phyloP scores from a whole-genome alignment of 2,797 vertebrate species.

The Mormyrus proboscirostris region DNA sequence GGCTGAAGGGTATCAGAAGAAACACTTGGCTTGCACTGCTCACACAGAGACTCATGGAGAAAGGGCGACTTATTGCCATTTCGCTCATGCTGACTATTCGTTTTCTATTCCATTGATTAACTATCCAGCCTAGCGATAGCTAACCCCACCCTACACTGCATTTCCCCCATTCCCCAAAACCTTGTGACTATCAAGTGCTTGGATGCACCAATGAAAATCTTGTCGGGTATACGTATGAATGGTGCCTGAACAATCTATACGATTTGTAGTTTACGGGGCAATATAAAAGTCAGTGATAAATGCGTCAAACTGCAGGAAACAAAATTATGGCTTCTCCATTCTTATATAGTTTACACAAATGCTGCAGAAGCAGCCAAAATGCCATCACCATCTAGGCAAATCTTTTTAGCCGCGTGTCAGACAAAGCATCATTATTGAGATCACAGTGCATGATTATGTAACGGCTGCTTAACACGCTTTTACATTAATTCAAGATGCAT shows the following conservation, averaged over 20 bases:
- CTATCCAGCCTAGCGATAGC: slow-evolving; percentile 2
- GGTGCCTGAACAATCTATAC: neutral
- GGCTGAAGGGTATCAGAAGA: slow-evolving; percentile 10
- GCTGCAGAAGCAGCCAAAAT: neutral
- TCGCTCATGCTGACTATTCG: neutral
- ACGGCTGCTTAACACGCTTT: neutral
- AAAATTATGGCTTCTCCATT: neutral
- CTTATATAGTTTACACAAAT: neutral
- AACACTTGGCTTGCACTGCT: slow-evolving; percentile 19
- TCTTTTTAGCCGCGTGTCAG: neutral
- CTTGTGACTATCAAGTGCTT: neutral
- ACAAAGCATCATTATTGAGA: neutral
- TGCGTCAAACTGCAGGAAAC: neutral
- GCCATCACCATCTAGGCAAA: neutral
- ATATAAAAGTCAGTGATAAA: neutral
- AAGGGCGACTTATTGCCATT: slow-evolving; percentile 25
- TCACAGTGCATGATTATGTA: neutral
- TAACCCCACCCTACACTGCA: neutral
- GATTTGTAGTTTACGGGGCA: neutral
- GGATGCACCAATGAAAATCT: neutral
- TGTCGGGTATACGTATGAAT: neutral
- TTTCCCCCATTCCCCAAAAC: neutral
- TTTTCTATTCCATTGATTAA: slow-evolving; percentile 15
- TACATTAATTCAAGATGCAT: neutral
- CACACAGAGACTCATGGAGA: slow-evolving; percentile 1